phyloP scores from a whole-genome alignment of 2,113 vertebrate species.

The Solenodon paradoxus region DNA sequence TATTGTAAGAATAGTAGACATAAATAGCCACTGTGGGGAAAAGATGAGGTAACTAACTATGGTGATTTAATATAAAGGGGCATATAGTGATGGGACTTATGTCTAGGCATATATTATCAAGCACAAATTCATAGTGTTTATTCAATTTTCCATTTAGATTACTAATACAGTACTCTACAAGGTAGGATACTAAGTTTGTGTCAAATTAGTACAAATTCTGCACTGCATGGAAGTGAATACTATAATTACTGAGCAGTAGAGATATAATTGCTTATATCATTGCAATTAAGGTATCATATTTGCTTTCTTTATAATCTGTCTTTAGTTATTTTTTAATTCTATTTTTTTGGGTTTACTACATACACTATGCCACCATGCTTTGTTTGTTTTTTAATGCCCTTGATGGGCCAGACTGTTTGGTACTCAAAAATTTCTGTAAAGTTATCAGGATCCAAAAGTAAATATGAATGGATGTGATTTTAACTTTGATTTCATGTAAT shows the following conservation, averaged over 20 bases:
- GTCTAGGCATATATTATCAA: neutral
- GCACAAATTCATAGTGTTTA: constrained; percentile 34
- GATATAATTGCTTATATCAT: constrained; percentile 32
- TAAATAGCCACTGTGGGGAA: neutral
- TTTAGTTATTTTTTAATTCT: neutral
- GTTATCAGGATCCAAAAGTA: neutral
- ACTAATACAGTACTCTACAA: constrained; percentile 40
- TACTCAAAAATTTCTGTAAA: neutral
- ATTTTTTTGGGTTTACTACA: neutral
- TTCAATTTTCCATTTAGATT: constrained; percentile 60
- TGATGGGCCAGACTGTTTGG: neutral
- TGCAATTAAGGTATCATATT: constrained; percentile 31
- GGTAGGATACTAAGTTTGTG: constrained; percentile 25
- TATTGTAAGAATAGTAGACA: neutral
- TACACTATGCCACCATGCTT: neutral
- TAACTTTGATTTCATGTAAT: neutral
- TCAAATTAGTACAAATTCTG: constrained; percentile 47
- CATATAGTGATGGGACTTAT: neutral
- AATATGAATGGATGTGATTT: neutral
- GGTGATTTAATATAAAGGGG: neutral
- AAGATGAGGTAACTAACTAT: neutral
- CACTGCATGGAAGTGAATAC: constrained; percentile 2
- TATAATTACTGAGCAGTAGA: constrained; percentile 50
- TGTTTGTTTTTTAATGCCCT: neutral
- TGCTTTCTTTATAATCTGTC: constrained; percentile 23